A percentile compares a stretch with the other conserved stretches of the same genome.
phyloP scores from a whole-genome alignment of 2,797 vertebrate species.

The Smutsia gigantea region DNA sequence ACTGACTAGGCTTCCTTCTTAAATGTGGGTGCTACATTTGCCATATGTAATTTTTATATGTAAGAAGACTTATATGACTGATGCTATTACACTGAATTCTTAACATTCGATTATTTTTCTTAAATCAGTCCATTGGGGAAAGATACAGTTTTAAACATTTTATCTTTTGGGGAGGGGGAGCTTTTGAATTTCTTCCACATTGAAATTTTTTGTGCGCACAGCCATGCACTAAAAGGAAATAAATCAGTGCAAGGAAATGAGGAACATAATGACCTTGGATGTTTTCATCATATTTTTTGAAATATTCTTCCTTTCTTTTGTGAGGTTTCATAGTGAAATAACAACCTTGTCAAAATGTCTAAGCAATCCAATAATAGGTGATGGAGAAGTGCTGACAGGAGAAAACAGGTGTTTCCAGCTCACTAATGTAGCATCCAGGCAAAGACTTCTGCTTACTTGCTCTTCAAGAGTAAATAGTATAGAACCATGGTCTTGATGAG shows the following conservation, averaged over 20 bases:
- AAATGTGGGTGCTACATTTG: not conserved
- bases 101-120: constrained; percentile 42
- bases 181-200: constrained; percentile 3
- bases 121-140: not conserved
- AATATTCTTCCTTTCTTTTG: constrained; percentile 61
- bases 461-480: not conserved
- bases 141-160: constrained; percentile 44
- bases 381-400: constrained; percentile 56
- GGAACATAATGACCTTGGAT: constrained; percentile 55
- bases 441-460: constrained; percentile 22
- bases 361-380: constrained; percentile 35
- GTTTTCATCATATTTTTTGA: constrained; percentile 67
- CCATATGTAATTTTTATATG: not conserved
- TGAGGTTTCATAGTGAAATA: constrained; percentile 66
- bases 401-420: constrained; percentile 60
- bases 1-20: not conserved
- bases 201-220: not conserved
- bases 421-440: not conserved
- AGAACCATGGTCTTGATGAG: not conserved
- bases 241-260: constrained; percentile 42
- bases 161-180: not conserved
- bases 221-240: constrained; percentile 51
- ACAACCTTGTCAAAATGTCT: constrained; percentile 72
- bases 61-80: not conserved
- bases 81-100: not conserved